phyloP scores from a whole-genome alignment of 2,113 vertebrate species.

The Enhydra lutris region DNA sequence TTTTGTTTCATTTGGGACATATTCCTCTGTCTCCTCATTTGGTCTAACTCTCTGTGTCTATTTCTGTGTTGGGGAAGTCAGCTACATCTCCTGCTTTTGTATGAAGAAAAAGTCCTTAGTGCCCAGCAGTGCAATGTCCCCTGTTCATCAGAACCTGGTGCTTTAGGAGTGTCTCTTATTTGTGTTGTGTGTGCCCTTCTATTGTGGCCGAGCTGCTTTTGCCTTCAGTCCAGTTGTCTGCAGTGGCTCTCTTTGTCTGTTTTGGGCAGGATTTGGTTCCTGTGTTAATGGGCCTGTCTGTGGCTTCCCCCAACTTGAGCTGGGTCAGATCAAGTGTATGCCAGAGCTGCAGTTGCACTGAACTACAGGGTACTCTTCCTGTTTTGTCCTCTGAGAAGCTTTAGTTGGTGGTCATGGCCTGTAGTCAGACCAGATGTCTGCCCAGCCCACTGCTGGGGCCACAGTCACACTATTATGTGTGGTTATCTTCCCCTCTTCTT shows the following conservation, averaged over 20 bases:
- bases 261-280: not conserved
- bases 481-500: not conserved
- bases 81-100: not conserved
- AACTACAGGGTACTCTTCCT: not conserved
- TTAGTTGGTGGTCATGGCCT: not conserved
- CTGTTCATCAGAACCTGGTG: not conserved
- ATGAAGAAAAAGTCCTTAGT: not conserved
- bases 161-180: not conserved
- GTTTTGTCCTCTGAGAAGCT: not conserved
- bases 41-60: not conserved
- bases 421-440: not conserved
- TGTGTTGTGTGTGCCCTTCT: not conserved
- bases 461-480: not conserved
- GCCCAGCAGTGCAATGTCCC: not conserved
- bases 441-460: not conserved
- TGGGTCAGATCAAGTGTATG: not conserved
- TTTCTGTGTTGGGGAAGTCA: not conserved
- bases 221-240: not conserved
- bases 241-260: not conserved
- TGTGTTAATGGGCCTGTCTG: not conserved
- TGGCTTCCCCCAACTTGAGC: not conserved
- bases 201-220: not conserved
- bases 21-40: not conserved
- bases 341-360: not conserved
- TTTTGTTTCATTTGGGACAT: not conserved